These are phyloP conservation scores for Drosophila kikkawai DNA, from an alignment of 1,140 invertebrate genomes.

Conservation along the genomic window DNA sequence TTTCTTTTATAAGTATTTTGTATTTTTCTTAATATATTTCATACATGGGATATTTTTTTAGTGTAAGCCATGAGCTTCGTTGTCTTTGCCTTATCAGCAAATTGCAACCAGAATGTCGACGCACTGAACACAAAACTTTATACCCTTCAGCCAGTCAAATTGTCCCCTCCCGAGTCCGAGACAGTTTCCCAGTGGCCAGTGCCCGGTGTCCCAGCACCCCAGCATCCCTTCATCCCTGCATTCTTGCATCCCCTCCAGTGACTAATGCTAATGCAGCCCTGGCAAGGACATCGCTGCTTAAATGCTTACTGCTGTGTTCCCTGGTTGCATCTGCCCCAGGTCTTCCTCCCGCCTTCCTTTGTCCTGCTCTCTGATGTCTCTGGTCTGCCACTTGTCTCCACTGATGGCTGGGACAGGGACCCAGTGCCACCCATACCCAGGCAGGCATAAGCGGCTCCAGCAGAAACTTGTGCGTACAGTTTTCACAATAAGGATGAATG, in stretches of 20 bases:
- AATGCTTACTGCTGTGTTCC: slow-evolving; percentile 36
- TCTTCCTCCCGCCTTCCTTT: background rate
- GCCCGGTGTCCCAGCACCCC: background rate
- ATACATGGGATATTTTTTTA: background rate
- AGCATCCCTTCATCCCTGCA: too few species aligned
- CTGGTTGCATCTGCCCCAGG: slow-evolving; percentile 11
- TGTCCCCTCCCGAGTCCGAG: slow-evolving; percentile 4
- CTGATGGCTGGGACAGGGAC: slow-evolving; percentile 23
- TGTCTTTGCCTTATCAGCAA: slow-evolving; percentile 63
- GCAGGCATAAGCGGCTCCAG: slow-evolving; percentile 5
- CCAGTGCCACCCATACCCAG: background rate
- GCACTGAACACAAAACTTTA: slow-evolving; percentile 59
- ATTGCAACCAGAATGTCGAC: slow-evolving; percentile 70
- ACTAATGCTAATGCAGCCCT: slow-evolving; percentile 48
- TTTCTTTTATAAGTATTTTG: background rate
- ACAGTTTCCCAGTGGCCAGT: background rate
- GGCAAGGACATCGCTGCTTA: slow-evolving; percentile 36
- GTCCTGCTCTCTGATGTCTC: slow-evolving; percentile 14
- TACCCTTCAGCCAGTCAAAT: slow-evolving; percentile 62
- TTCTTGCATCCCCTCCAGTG: slow-evolving; percentile 5
- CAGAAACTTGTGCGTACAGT: slow-evolving; percentile 34
- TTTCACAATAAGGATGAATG: slow-evolving; percentile 16
- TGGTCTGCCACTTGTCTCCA: slow-evolving; percentile 50
- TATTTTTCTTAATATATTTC: background rate
- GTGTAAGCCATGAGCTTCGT: slow-evolving; percentile 24